Percentiles rank a stretch among this genome's conserved stretches.
phyloP scores from a whole-genome alignment of 2,888 invertebrate genomes.

The Philonicus albiceps region DNA sequence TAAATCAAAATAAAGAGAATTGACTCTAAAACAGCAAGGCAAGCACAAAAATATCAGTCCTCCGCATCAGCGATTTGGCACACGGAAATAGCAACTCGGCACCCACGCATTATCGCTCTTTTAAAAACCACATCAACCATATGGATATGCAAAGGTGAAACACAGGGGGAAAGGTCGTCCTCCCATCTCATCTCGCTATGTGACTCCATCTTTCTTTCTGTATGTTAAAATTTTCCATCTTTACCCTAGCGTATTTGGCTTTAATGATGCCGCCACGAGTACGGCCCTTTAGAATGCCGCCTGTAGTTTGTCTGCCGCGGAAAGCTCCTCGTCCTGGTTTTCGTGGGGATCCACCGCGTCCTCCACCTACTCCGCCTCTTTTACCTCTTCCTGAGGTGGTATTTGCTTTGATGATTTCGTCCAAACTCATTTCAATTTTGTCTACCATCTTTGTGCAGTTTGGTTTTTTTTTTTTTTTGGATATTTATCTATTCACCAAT shows the following conservation, averaged over 20 bases:
- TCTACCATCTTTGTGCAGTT: slow-evolving; percentile 77
- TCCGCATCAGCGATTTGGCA: background rate
- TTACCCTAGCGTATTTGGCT: slow-evolving; percentile 62
- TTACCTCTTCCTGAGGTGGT: slow-evolving; percentile 73
- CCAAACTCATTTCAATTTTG: slow-evolving; percentile 96
- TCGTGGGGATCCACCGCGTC: slow-evolving; percentile 66
- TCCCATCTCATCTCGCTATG: slow-evolving; percentile 29
- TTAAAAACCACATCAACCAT: background rate
- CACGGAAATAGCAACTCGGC: slow-evolving; percentile 18
- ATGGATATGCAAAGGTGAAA: slow-evolving; percentile 10
- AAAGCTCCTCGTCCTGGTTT: slow-evolving; percentile 67
- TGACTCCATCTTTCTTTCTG: slow-evolving; percentile 45
- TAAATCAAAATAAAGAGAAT: slow-evolving; percentile 25
- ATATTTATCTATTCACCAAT: background rate
- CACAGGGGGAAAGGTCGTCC: background rate
- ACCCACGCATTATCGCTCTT: slow-evolving; percentile 14
- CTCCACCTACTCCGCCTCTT: slow-evolving; percentile 65
- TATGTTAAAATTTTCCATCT: slow-evolving; percentile 44
- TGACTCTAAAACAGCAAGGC: slow-evolving; percentile 7
- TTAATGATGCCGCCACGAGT: slow-evolving; percentile 75
- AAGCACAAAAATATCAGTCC: slow-evolving; percentile 13
- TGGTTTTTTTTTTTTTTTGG: background rate
- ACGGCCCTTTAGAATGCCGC: slow-evolving; percentile 74
- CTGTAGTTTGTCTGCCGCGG: slow-evolving; percentile 59
- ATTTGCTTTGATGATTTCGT: slow-evolving; percentile 92